Base-by-base conservation (phyloP, 2,888 invertebrate species). In the Chrysomela aeneicollis region DNA sequence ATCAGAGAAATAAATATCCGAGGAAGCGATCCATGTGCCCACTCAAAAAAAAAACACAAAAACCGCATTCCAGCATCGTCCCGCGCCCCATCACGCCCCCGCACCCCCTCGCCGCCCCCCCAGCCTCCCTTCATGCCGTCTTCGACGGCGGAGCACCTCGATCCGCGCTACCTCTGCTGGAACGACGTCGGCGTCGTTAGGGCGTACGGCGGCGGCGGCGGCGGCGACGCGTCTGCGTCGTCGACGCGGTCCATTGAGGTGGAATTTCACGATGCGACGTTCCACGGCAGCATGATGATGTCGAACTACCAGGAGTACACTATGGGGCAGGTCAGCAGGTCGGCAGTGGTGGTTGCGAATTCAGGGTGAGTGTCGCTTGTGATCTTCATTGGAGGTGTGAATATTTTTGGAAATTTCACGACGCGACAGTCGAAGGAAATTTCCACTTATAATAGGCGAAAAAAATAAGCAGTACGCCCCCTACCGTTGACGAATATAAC, bases 41-140 rank as follows among this genome's bases (percentile, higher is more conserved):
- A n/a, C n/a, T n/a, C n/a, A n/a, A n/a, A n/a, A n/a, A n/a, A n/a
- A n/a, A 42, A 42, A 42, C 4, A 42, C 10, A 10, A n/a, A 5
- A 3, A 42, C 10, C 8, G 17, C 4, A 6, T 47, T 71, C 55
- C 67, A 69, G 82, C 82, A 12, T 79, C 75, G 6, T 76, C 77
- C 4, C 71, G 22, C 8, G 64, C 76, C 6, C 71, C 77, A 19
- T 79, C 81, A 9, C 71, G 82, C 58, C 79, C 83, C 3, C 68
- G 77, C 60, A 81, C 84, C 6, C 84, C 86, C 0, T 81, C 84
- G 67, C 80, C 86, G 42, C 86, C 88, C 19, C 83, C 89, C 8
- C 98, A 98, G 82, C 81, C 87, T n/a, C 86, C 94, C 0, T 98
- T 98, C 81, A 97, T 97, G 83, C 93, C 97, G 0, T 90, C 94